Percentiles rank a stretch among this genome's conserved stretches.
phyloP scores from a whole-genome alignment of 1,140 invertebrate species.

The Eupeodes corollae region DNA sequence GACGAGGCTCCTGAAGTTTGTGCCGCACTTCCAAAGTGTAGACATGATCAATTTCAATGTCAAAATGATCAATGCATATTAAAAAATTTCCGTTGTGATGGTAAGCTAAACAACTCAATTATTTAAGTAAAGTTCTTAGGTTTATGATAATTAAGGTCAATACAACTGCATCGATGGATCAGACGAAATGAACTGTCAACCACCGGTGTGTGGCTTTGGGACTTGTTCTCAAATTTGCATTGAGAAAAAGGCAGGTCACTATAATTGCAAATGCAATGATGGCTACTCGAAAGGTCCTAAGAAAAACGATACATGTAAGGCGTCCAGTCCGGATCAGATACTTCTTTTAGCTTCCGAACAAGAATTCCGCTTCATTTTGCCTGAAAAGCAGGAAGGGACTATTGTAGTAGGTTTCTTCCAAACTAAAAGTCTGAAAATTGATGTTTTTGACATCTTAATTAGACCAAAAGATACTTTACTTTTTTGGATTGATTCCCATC shows the following conservation, averaged over 20 bases:
- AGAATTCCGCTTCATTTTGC: conserved; percentile 49
- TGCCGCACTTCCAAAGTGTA: conserved; percentile 52
- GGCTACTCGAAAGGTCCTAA: conserved; percentile 45
- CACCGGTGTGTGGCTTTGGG: conserved; percentile 60
- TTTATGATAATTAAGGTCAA: conserved; percentile 12
- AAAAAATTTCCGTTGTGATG: conserved; percentile 62
- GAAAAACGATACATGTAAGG: conserved; percentile 44
- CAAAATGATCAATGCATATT: conserved; percentile 61
- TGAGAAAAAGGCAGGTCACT: conserved; percentile 48
- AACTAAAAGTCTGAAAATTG: conserved; percentile 39
- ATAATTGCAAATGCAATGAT: conserved; percentile 54
- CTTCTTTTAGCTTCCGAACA: conserved; percentile 52
- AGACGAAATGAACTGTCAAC: conserved; percentile 53
- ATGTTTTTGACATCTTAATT: conserved; percentile 45
- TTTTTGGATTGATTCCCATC: conserved; percentile 45
- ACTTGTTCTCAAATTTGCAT: conserved; percentile 65
- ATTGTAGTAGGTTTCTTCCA: conserved; percentile 32
- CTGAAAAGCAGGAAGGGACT: conserved; percentile 46
- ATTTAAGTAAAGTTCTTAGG: not conserved
- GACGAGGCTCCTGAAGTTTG: conserved; percentile 50
- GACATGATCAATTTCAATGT: conserved; percentile 61
- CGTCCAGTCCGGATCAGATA: conserved; percentile 43
- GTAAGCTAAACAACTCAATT: conserved; percentile 12
- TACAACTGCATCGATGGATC: conserved; percentile 53
- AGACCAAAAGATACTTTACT: conserved; percentile 36